These are phyloP conservation scores for Neosilurus mollespiculum DNA, from an alignment of 2,797 vertebrate species.

Conservation along the genomic window DNA sequence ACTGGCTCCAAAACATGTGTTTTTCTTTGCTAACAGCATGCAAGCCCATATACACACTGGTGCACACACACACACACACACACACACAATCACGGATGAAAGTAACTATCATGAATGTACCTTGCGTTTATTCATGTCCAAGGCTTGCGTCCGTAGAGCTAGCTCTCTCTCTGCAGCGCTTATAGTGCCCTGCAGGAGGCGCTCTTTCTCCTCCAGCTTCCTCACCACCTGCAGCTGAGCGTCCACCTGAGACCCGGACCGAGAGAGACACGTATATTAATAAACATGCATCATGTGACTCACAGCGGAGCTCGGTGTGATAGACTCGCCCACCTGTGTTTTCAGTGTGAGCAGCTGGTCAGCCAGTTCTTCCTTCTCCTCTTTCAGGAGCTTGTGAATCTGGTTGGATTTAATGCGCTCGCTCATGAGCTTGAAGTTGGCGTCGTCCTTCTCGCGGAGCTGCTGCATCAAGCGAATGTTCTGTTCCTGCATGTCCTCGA, in stretches of 20 bases:
- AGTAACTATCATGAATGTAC: conserved; percentile 59
- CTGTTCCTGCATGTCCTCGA: conserved; percentile 90
- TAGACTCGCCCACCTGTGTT: conserved; percentile 81
- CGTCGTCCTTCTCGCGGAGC: conserved; percentile 84
- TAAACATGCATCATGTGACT: neutral
- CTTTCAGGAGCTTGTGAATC: conserved; percentile 87
- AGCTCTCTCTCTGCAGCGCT: conserved; percentile 92
- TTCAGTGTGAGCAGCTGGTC: conserved; percentile 80
- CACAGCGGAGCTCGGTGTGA: neutral
- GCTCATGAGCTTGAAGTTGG: conserved; percentile 89
- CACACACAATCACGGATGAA: neutral
- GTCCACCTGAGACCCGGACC: conserved; percentile 79
- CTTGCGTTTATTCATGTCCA: conserved; percentile 99
- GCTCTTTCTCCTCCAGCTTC: conserved; percentile 96
- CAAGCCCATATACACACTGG: too few species aligned
- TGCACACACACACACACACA: neutral
- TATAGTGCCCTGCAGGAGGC: conserved; percentile 92
- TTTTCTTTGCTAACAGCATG: too few species aligned
- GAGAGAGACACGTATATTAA: neutral
- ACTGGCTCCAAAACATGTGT: too few species aligned
- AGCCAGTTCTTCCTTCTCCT: conserved; percentile 87
- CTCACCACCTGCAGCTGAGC: conserved; percentile 93
- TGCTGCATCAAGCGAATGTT: conserved; percentile 88
- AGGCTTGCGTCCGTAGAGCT: conserved; percentile 85
- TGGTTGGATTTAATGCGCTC: conserved; percentile 88